Evolutionary conservation across 1,140 invertebrate species (phyloP).

Genomic region (Neomicropteryx cornuta): DNA sequence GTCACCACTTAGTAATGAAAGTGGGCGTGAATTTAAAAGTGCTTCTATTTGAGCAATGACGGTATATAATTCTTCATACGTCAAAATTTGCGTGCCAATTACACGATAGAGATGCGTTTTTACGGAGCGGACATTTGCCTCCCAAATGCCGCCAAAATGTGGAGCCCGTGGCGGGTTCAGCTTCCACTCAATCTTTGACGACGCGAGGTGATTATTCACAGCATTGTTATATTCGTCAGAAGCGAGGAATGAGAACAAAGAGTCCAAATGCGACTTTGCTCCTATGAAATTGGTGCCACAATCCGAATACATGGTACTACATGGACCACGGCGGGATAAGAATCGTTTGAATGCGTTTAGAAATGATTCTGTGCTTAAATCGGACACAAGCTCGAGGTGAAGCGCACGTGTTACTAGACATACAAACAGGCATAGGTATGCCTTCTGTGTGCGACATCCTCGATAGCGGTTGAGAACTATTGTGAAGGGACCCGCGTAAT

Average conservation of each 20-base stretch:
- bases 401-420: slow-evolving; percentile 28
- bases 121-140: slow-evolving; percentile 8
- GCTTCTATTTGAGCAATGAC: slow-evolving; percentile 20
- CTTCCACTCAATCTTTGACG: slow-evolving; percentile 10
- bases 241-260: slow-evolving; percentile 7
- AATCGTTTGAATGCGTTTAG: slow-evolving; percentile 22
- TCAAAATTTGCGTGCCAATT: slow-evolving; percentile 15
- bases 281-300: slow-evolving; percentile 18
- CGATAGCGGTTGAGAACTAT: slow-evolving; percentile 18
- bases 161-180: slow-evolving; percentile 16
- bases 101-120: slow-evolving; percentile 18
- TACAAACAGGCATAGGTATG: slow-evolving; percentile 28
- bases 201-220: slow-evolving; percentile 5
- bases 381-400: slow-evolving; percentile 28
- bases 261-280: slow-evolving; percentile 4
- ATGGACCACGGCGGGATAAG: slow-evolving; percentile 18
- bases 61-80: slow-evolving; percentile 20
- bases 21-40: slow-evolving; percentile 22
- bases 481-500: slow-evolving; percentile 29
- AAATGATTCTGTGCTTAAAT: slow-evolving; percentile 21
- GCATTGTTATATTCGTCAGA: slow-evolving; percentile 7
- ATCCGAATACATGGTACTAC: slow-evolving; percentile 15
- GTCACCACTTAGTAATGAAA: slow-evolving; percentile 14
- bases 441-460: slow-evolving; percentile 21
- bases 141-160: slow-evolving; percentile 18